Base-by-base conservation (phyloP, 2,113 vertebrate genomes). In the Smithornis capensis region DNA sequence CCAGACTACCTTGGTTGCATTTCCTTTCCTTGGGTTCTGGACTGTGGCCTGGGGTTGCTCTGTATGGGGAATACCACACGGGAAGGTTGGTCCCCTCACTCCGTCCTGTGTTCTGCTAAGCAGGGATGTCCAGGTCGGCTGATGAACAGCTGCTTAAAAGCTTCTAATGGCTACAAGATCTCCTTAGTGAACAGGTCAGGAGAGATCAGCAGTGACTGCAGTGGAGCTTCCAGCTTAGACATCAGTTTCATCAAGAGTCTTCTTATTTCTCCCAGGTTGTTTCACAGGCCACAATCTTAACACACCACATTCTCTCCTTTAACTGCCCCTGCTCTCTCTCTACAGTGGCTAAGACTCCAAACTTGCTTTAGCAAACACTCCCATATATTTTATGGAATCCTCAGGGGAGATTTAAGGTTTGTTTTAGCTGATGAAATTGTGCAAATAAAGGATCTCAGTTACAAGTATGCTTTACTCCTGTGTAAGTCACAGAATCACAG, bases 1-100 rank as follows among this genome's bases (percentile, higher is more conserved):
- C 96, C 96, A 97, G 92, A 97, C 89, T 94, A 97, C 95, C 95
- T 96, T 97, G 95, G 95, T 63, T 96, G 94, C 96, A 96, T 91
- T 97, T 97, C 92, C 96, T 97, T 93, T 97, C 96, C 96, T 97
- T 97, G 89, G 95, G 94, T 52, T 97, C 96, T 93, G 94, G 80
- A 68, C 92, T 95, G 92, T 97, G 92, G 96, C 94, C 95, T 94
- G 95, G 76, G 80, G 94, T 95, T 95, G 96, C 96, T 95, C 96
- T 97, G 96, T 90, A 93, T 89, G 86, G 96, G 76, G 91, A 97
- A 97, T 47, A 97, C 73, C 96, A 97, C 73, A 96, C 29, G 83
- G 92, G 56, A 96, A 95, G 68, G 86, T 96, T 97, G 94, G 86
- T 89, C 29, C 82, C 68, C 91, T 93, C 42, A 56, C 56, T 89